A percentile compares a stretch with the other conserved stretches of the same genome.
These are phyloP conservation scores for Myodes glareolus DNA, from an alignment of 2,113 vertebrate species.

Conservation along the genomic window DNA sequence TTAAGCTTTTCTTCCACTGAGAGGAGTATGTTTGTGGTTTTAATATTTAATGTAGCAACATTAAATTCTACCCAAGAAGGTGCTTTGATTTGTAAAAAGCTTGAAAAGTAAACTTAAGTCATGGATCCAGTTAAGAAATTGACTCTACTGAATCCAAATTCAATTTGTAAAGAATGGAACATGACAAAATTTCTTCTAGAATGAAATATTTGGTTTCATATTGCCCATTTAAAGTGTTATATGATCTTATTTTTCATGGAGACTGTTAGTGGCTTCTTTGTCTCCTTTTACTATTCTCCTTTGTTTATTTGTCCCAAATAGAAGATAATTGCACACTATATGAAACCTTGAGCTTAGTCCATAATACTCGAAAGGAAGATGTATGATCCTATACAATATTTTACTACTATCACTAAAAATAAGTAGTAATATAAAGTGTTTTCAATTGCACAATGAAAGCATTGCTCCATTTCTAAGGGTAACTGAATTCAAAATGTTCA, in stretches of 20 bases:
- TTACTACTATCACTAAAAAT: slow-evolving; percentile 68
- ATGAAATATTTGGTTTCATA: background rate
- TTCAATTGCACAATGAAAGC: slow-evolving; percentile 55
- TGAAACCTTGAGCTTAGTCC: slow-evolving; percentile 48
- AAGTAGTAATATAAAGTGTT: slow-evolving; percentile 59
- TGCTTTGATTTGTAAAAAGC: slow-evolving; percentile 4
- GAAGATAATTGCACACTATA: slow-evolving; percentile 52
- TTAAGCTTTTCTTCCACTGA: background rate
- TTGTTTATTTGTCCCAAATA: slow-evolving; percentile 35
- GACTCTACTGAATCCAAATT: background rate
- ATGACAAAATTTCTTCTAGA: slow-evolving; percentile 14
- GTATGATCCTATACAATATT: slow-evolving; percentile 52
- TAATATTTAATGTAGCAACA: background rate
- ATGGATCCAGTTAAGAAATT: background rate
- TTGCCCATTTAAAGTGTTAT: slow-evolving; percentile 24
- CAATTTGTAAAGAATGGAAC: background rate
- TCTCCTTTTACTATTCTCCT: slow-evolving; percentile 61
- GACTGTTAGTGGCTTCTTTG: slow-evolving; percentile 7
- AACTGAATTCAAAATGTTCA: slow-evolving; percentile 58
- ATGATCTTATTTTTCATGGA: slow-evolving; percentile 38
- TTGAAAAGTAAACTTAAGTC: background rate
- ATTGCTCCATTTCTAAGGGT: slow-evolving; percentile 51
- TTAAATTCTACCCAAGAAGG: background rate
- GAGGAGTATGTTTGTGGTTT: background rate
- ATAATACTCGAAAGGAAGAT: slow-evolving; percentile 55